Conservation (phyloP, 2,113 vertebrate genomes). For the Azemiops feae region DNA sequence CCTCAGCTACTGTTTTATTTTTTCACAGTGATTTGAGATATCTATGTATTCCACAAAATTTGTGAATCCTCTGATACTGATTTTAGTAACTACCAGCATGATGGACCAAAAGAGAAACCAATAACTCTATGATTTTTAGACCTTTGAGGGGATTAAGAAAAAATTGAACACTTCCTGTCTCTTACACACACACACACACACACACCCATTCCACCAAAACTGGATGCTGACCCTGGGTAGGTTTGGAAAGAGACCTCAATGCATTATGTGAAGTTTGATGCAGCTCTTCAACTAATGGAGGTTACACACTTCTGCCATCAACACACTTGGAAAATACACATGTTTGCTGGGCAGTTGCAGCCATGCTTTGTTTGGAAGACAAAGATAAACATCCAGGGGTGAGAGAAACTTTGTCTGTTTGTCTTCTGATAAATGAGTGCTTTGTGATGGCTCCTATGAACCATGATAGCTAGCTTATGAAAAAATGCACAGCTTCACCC, state of each 20-base stretch:
- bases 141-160: not conserved
- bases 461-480: not conserved
- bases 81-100: not conserved
- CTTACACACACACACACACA: not conserved
- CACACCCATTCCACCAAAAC: not conserved
- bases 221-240: not conserved
- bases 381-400: not conserved
- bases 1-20: not conserved
- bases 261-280: not conserved
- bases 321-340: not conserved
- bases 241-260: not conserved
- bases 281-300: not conserved
- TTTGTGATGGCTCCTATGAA: not conserved
- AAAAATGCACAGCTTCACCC: not conserved
- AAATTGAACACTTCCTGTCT: not conserved
- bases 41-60: not conserved
- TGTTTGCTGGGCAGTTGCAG: not conserved
- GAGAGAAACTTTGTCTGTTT: not conserved
- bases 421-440: not conserved
- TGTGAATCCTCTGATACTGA: not conserved
- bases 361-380: not conserved
- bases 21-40: not conserved
- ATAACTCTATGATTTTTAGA: not conserved
- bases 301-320: not conserved
- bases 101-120: not conserved